A percentile compares a stretch with the other conserved stretches of the same genome.
These are phyloP conservation scores for Erythrocercus mccallii DNA, from an alignment of 2,113 vertebrate species.

Conservation along the genomic window DNA sequence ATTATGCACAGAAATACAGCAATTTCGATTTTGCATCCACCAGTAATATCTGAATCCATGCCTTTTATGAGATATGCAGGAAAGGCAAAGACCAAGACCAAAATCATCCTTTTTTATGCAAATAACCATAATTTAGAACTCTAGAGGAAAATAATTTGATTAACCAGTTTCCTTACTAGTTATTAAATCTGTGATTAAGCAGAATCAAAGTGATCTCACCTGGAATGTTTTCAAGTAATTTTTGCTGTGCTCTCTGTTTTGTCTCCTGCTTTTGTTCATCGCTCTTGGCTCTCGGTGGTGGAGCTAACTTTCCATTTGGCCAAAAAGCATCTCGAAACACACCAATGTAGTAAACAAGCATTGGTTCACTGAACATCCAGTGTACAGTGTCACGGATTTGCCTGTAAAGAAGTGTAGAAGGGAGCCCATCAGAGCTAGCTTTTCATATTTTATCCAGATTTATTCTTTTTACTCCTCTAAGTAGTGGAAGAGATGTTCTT, in stretches of 20 bases:
- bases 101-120: neutral
- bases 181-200: neutral
- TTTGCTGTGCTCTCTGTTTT: slow-evolving; percentile 93
- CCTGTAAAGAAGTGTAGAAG: slow-evolving; percentile 62
- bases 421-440: neutral
- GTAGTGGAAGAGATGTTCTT: neutral
- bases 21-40: neutral
- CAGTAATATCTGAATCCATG: neutral
- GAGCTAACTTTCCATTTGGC: slow-evolving; percentile 89
- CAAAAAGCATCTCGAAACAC: slow-evolving; percentile 94
- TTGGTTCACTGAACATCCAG: slow-evolving; percentile 97
- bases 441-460: neutral
- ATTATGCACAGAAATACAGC: neutral
- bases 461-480: neutral
- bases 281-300: slow-evolving; percentile 74
- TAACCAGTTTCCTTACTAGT: neutral
- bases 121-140: neutral
- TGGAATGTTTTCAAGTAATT: slow-evolving; percentile 97
- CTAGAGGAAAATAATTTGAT: neutral
- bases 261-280: slow-evolving; percentile 83
- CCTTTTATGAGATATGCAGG: neutral
- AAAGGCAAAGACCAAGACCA: neutral
- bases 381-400: slow-evolving; percentile 97
- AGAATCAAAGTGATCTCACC: slow-evolving; percentile 70
- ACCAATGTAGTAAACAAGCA: slow-evolving; percentile 93